Percentiles rank a stretch among this genome's conserved stretches.
Conservation (phyloP, 2,888 invertebrate genomes). For the Nipponacmea schrenckii region DNA sequence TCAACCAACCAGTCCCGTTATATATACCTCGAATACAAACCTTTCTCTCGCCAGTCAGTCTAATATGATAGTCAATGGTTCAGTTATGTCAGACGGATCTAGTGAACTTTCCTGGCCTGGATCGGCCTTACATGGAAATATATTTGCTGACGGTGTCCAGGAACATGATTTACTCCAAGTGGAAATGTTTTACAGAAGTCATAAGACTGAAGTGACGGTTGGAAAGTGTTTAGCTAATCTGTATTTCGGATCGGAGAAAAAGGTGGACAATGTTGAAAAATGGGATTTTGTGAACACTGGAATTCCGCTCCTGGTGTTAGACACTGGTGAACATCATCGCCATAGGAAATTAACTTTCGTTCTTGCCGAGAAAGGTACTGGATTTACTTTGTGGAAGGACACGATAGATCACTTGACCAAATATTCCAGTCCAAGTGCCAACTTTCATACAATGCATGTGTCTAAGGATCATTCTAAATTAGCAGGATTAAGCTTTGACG, state of each 20-base stretch:
- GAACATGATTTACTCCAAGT: conserved; percentile 63
- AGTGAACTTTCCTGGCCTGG: conserved; percentile 40
- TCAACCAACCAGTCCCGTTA: not conserved
- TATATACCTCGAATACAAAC: no score
- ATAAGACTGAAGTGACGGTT: conserved; percentile 83
- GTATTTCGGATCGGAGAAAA: conserved; percentile 63
- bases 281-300: conserved; percentile 84
- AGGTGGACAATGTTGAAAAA: conserved; percentile 32
- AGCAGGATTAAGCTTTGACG: conserved; percentile 84
- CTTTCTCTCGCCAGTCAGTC: not conserved
- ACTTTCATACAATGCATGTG: conserved; percentile 84
- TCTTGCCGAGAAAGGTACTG: conserved; percentile 82
- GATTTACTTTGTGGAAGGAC: conserved; percentile 85
- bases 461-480: conserved; percentile 81
- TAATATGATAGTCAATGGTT: conserved; percentile 10
- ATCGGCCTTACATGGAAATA: conserved; percentile 23
- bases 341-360: conserved; percentile 73
- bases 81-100: conserved; percentile 36
- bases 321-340: conserved; percentile 78
- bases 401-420: conserved; percentile 82
- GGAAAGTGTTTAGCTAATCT: conserved; percentile 77
- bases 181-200: conserved; percentile 72
- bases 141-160: conserved; percentile 49
- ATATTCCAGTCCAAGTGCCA: conserved; percentile 75
- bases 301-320: conserved; percentile 81